Evolutionary conservation across 2,113 vertebrate species (phyloP).

Genomic region (Phyllostomus discolor): DNA sequence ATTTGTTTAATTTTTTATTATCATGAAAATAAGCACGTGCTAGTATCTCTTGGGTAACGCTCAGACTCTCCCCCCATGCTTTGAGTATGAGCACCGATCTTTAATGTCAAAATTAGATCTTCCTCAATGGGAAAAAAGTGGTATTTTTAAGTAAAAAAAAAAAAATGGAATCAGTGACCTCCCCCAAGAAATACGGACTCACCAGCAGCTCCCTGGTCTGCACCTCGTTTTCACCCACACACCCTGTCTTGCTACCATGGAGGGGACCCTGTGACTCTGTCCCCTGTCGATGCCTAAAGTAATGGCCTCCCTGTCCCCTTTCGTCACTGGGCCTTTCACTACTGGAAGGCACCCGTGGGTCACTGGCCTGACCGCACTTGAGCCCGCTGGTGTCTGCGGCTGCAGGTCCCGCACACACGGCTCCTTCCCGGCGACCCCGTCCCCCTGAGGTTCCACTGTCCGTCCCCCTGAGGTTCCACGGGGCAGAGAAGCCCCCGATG

Average conservation of each 20-base stretch:
- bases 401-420: not conserved
- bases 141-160: too few species aligned
- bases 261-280: fast-evolving
- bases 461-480: too few species aligned
- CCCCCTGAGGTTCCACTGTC: too few species aligned
- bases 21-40: not conserved
- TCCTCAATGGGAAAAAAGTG: not conserved
- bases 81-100: not conserved
- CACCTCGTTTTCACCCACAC: fast-evolving
- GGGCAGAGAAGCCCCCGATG: not conserved
- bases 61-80: too few species aligned
- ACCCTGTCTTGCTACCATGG: fast-evolving
- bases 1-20: not conserved
- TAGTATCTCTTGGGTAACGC: not conserved
- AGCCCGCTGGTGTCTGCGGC: not conserved
- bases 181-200: too few species aligned
- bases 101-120: not conserved
- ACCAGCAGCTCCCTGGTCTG: fast-evolving
- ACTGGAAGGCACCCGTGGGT: not conserved
- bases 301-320: too few species aligned
- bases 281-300: fast-evolving
- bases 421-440: too few species aligned
- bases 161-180: not conserved
- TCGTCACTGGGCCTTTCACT: not conserved
- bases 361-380: not conserved